These are phyloP conservation scores for Mantis religiosa DNA, from an alignment of 2,888 invertebrate species.

Conservation along the genomic window DNA sequence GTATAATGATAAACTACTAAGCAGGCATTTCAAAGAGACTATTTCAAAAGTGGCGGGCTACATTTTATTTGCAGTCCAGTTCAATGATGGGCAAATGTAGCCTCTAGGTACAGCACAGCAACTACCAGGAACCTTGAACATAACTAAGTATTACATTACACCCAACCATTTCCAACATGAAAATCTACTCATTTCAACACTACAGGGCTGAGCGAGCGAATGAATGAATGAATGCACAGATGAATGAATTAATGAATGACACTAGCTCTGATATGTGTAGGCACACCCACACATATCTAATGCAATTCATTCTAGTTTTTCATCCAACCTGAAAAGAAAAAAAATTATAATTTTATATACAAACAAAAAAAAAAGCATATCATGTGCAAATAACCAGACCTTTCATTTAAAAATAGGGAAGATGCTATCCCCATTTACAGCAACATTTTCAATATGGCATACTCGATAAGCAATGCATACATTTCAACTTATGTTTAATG, in stretches of 20 bases:
- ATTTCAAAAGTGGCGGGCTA: conserved; percentile 11
- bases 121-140: conserved; percentile 17
- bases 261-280: neutral
- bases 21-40: conserved; percentile 14
- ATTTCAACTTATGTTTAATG: neutral
- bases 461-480: neutral
- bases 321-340: conserved; percentile 20
- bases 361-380: conserved; percentile 11
- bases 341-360: conserved; percentile 2
- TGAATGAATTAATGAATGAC: neutral
- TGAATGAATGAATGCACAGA: neutral
- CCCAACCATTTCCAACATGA: conserved; percentile 12
- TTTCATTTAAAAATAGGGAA: neutral
- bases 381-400: conserved; percentile 2
- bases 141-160: conserved; percentile 10
- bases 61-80: conserved; percentile 18
- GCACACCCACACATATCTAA: conserved; percentile 5
- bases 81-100: conserved; percentile 17
- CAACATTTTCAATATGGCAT: neutral
- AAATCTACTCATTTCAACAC: neutral
- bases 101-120: conserved; percentile 16
- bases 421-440: neutral
- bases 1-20: conserved; percentile 19
- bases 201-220: neutral
- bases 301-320: conserved; percentile 19